Conservation (phyloP, 2,888 invertebrate species). For the Zootermopsis nevadensis region DNA sequence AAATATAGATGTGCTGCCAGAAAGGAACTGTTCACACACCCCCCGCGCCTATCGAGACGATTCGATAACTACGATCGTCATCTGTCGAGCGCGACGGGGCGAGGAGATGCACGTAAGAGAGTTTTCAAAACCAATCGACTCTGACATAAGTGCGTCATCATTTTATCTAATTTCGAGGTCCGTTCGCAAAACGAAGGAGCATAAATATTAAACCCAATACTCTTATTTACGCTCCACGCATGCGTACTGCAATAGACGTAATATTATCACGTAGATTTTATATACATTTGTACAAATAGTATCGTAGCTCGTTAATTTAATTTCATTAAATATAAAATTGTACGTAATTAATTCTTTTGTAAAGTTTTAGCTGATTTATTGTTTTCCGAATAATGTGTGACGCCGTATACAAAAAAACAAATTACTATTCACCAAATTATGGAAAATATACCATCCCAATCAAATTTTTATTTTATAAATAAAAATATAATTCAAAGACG, state of each 20-base stretch:
- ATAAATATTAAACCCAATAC: not conserved
- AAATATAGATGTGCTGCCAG: not conserved
- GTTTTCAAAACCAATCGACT: slow-evolving; percentile 34
- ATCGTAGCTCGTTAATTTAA: no score
- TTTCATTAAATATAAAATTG: no score
- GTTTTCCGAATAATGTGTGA: no score
- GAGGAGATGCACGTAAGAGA: not conserved
- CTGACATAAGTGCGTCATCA: not conserved
- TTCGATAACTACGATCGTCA: slow-evolving; percentile 25
- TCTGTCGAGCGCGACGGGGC: not conserved
- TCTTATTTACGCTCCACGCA: not conserved
- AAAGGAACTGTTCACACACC: slow-evolving; percentile 33
- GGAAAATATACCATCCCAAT: no score
- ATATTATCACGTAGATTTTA: not conserved
- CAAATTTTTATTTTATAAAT: no score
- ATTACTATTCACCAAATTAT: no score
- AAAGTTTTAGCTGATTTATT: no score
- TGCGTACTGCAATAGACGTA: not conserved
- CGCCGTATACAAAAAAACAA: no score
- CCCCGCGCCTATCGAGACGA: not conserved
- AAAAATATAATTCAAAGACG: no score
- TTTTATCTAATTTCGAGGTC: not conserved
- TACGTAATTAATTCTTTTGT: no score
- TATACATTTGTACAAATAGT: not conserved
- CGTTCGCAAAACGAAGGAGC: not conserved